A percentile compares a stretch with the other conserved stretches of the same genome.
These are phyloP conservation scores for Cossypha dichroa DNA, from an alignment of 2,797 vertebrate genomes.

Conservation along the genomic window DNA sequence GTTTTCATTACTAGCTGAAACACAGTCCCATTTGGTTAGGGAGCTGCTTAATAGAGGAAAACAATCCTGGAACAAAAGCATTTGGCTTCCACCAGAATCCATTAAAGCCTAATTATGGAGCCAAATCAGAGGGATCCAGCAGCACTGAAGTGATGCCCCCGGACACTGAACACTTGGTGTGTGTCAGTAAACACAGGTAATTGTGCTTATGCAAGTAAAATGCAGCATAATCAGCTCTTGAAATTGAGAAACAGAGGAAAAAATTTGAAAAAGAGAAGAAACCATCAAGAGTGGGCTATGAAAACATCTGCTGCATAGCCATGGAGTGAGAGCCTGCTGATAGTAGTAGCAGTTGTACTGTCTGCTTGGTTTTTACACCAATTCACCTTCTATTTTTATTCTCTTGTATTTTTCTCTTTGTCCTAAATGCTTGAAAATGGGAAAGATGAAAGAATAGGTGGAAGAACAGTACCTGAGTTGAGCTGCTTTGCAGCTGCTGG, in stretches of 20 bases:
- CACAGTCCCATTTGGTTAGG: not conserved
- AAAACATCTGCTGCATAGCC: not conserved
- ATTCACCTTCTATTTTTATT: not conserved
- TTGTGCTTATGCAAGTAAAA: slow-evolving; percentile 8
- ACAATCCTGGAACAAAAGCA: slow-evolving; percentile 26
- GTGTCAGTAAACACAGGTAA: slow-evolving; percentile 23
- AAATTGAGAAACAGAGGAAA: not conserved
- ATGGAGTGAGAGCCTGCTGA: not conserved
- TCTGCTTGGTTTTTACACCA: not conserved
- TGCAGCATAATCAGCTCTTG: not conserved
- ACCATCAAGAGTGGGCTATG: not conserved
- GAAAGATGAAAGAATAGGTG: not conserved
- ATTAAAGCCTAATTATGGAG: slow-evolving; percentile 28
- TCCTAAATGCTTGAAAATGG: not conserved
- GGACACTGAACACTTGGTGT: not conserved
- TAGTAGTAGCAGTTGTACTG: not conserved
- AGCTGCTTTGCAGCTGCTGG: not conserved
- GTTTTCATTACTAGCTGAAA: slow-evolving; percentile 45
- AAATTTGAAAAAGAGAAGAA: not conserved
- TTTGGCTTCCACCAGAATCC: slow-evolving; percentile 48
- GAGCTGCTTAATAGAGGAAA: slow-evolving; percentile 9
- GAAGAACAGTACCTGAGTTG: not conserved
- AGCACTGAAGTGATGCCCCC: not conserved
- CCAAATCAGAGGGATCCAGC: slow-evolving; percentile 4
- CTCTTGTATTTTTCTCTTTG: not conserved